Percentiles rank a stretch among this genome's conserved stretches.
These are phyloP conservation scores for Taeniopygia guttata DNA, from an alignment of 2,797 vertebrate genomes.

Conservation along the genomic window DNA sequence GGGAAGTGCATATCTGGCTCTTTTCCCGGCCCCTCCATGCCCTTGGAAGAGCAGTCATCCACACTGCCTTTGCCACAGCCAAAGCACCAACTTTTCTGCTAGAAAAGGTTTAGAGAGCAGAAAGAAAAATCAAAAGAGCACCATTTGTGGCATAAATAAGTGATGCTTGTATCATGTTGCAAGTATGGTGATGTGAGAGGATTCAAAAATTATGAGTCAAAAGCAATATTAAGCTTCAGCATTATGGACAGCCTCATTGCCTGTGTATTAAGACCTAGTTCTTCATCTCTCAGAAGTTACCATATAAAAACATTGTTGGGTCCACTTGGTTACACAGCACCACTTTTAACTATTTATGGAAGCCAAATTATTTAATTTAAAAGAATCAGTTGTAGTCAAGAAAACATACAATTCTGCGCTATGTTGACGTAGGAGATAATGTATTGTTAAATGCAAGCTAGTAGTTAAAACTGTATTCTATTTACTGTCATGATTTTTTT, in stretches of 20 bases:
- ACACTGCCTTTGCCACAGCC: not conserved
- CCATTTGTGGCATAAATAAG: not conserved
- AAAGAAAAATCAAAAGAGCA: not conserved
- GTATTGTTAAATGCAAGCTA: not conserved
- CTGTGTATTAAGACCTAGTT: not conserved
- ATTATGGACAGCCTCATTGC: accelerated
- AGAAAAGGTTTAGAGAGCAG: not conserved
- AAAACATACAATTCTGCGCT: not conserved
- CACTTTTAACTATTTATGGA: not conserved
- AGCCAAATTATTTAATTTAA: not conserved
- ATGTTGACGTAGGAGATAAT: not conserved
- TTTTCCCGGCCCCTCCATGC: not conserved
- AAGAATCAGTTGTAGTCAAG: not conserved
- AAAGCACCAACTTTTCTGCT: not conserved
- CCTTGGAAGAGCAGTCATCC: not conserved
- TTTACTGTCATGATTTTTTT: not conserved
- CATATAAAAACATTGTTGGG: not conserved
- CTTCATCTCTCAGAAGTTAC: not conserved
- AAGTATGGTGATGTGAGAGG: not conserved
- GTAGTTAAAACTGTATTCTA: not conserved
- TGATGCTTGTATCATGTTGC: not conserved
- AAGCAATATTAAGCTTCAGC: not conserved
- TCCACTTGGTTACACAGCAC: not conserved
- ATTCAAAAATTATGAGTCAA: not conserved
- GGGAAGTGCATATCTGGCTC: not conserved